A percentile compares a stretch with the other conserved stretches of the same genome.
phyloP scores from a whole-genome alignment of 2,888 invertebrate species.

The Eustalomyia histrio region DNA sequence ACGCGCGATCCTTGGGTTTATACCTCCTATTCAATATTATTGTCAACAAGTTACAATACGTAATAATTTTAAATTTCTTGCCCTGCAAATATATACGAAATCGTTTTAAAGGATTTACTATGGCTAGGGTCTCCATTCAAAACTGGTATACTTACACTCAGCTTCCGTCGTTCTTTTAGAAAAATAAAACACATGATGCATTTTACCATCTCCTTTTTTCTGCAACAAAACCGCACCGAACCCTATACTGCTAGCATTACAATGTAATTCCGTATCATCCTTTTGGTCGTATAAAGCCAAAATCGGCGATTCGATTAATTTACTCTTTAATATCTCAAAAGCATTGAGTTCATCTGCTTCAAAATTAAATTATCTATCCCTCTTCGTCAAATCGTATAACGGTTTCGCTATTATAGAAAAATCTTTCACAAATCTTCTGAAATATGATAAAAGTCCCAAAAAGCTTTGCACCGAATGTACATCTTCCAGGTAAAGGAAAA shows the following conservation, averaged over 20 bases:
- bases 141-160: constrained; percentile 73
- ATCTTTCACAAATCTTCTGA: constrained; percentile 54
- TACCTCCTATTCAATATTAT: constrained; percentile 68
- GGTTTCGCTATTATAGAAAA: constrained; percentile 52
- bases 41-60: constrained; percentile 67
- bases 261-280: constrained; percentile 73
- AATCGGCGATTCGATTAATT: constrained; percentile 45
- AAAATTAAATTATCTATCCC: constrained; percentile 59
- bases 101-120: constrained; percentile 76
- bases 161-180: constrained; percentile 72
- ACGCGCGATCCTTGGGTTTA: neutral
- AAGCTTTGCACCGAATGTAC: constrained; percentile 35
- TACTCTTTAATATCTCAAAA: constrained; percentile 51
- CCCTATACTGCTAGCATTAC: constrained; percentile 72
- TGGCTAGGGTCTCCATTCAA: constrained; percentile 71
- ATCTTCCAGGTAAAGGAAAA: too few species aligned
- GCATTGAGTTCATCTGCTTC: constrained; percentile 40
- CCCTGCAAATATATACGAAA: constrained; percentile 40
- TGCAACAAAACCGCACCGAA: constrained; percentile 73
- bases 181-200: constrained; percentile 73
- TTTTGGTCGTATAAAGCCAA: constrained; percentile 68
- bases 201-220: constrained; percentile 66
- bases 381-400: constrained; percentile 50
- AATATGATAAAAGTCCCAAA: constrained; percentile 53
- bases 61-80: constrained; percentile 69